Base-by-base conservation (phyloP, 2,797 vertebrate species). In the Epinephelus malabaricus region DNA sequence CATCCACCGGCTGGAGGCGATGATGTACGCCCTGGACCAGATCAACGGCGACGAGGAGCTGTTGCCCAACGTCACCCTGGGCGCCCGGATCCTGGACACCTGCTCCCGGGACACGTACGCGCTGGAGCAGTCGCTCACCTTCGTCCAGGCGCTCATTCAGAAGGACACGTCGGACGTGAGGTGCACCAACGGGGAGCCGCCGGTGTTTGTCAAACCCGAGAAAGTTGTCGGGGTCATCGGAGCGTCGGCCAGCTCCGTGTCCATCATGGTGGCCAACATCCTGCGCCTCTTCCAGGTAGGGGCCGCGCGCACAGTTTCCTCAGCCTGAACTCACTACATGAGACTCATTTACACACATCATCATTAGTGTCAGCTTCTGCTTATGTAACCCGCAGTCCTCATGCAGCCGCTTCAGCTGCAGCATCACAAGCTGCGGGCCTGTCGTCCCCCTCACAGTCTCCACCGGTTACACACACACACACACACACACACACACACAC, bases 231-330 rank as follows among this genome's bases (percentile, higher is more conserved):
- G 98, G 51, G 98, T 99, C 75, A 95, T 99, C 40, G 98, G 98
- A 60, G 97, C 98, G 27, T 97, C 97, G 0, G 97, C 96, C 56
- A 99, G 98, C 94, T 97, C 97, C 0, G 97, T 98, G 89, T 99
- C 98, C 92, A 98, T 98, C 88, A 99, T 99, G 98, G 98, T 99
- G 91, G 98, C 98, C 78, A 99, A 99, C 94, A 99, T 99, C 81
- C 94, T 99, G 85, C 95, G 98, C 81, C 97, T 99, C 13, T 99
- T 99, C 84, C 97, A 98, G 98, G 98, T 99, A 95, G 3, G 55
- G 9, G 27, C 45, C 45, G 14, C 14, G 11, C 40, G 9, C 40
- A 43, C 8, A 43, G 11, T 43, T 34, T 8, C 40, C 40, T 43
- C 40, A 12, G 40, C 8, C 43, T 15, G 45, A 11, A 14, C 45